phyloP scores from a whole-genome alignment of 2,888 invertebrate genomes.

The Ormyrus rosae region DNA sequence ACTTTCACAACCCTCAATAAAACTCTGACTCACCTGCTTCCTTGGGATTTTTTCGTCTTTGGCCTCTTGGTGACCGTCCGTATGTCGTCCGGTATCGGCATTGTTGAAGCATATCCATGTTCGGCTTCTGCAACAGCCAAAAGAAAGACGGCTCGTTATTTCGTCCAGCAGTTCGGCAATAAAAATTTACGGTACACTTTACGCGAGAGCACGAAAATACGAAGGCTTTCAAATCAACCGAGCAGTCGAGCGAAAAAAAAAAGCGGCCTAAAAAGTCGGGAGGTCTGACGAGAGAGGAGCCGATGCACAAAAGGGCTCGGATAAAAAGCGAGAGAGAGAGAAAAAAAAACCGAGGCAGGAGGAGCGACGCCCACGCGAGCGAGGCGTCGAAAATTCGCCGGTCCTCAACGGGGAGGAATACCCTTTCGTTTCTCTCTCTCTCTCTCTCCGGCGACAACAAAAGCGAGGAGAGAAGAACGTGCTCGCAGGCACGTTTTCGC shows the following conservation, averaged over 20 bases:
- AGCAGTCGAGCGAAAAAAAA: no score
- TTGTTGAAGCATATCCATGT: conserved; percentile 92
- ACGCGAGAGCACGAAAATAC: no score
- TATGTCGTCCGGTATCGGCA: conserved; percentile 88
- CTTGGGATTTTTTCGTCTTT: conserved; percentile 92
- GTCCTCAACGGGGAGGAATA: conserved; percentile 4
- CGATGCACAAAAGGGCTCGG: neutral
- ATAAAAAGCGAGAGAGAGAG: neutral
- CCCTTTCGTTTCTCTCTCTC: neutral
- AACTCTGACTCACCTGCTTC: conserved; percentile 82
- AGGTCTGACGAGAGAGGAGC: no score
- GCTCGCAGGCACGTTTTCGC: conserved; percentile 42
- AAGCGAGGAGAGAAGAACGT: conserved; percentile 33
- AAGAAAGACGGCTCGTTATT: neutral
- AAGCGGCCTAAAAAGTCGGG: no score
- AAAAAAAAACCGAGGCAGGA: neutral
- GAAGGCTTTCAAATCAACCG: no score
- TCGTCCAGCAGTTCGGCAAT: no score
- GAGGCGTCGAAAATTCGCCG: conserved; percentile 17
- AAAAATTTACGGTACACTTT: no score
- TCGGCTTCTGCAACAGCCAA: conserved; percentile 84
- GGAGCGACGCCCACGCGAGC: neutral
- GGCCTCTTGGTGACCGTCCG: conserved; percentile 84
- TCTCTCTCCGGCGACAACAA: neutral
- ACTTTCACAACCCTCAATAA: no score